A percentile compares a stretch with the other conserved stretches of the same genome.
Conservation (phyloP, 2,888 invertebrate genomes). For the Drosophila suboccidentalis region DNA sequence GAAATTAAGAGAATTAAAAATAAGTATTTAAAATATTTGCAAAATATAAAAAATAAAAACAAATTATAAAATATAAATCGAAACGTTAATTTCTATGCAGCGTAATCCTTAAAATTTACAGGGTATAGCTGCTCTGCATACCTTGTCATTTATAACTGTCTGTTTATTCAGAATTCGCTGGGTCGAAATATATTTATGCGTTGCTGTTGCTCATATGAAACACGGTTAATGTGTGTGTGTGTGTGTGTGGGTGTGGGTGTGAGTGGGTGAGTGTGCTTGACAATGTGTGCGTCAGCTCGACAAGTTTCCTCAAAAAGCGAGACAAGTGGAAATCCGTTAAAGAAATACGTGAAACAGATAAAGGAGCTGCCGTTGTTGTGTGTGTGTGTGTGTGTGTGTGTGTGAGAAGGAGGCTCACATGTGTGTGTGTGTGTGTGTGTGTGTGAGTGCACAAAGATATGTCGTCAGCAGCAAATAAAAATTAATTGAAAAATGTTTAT, state of each 20-base stretch:
- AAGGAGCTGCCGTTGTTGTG: slow-evolving; percentile 49
- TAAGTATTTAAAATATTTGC: neutral
- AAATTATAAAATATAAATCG: neutral
- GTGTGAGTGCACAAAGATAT: slow-evolving; percentile 63
- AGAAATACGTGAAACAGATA: slow-evolving; percentile 76
- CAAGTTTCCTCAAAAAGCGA: slow-evolving; percentile 74
- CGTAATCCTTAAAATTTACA: neutral
- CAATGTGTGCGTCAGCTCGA: slow-evolving; percentile 65
- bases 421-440: slow-evolving; percentile 9
- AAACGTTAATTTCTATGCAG: neutral
- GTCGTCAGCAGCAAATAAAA: slow-evolving; percentile 79
- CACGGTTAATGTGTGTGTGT: slow-evolving; percentile 14
- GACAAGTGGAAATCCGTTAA: slow-evolving; percentile 81
- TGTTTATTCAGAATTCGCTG: slow-evolving; percentile 35
- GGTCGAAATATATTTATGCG: slow-evolving; percentile 53
- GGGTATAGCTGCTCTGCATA: slow-evolving; percentile 34
- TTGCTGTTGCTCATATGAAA: slow-evolving; percentile 44
- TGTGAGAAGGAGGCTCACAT: slow-evolving; percentile 6
- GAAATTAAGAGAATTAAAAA: neutral
- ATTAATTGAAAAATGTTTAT: slow-evolving; percentile 81
- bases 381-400: slow-evolving; percentile 22
- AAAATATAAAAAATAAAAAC: neutral
- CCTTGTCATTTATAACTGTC: slow-evolving; percentile 12
- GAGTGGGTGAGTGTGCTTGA: slow-evolving; percentile 43
- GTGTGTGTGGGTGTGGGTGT: slow-evolving; percentile 18